Conservation (phyloP, 2,888 invertebrate species). For the Marronus borbonicus region DNA sequence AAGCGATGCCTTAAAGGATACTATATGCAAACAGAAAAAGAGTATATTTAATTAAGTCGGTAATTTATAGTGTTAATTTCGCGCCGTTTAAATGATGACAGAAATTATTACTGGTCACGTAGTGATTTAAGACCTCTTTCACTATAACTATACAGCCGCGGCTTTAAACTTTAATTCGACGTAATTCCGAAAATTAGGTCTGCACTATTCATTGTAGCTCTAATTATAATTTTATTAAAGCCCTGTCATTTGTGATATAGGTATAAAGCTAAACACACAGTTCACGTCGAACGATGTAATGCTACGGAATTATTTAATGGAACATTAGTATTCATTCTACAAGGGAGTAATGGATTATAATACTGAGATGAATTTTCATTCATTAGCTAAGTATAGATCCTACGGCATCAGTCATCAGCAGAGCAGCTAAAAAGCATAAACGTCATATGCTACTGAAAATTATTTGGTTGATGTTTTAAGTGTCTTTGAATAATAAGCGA, state of each 20-base stretch:
- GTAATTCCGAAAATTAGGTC: conserved; percentile 1
- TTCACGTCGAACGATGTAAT: neutral
- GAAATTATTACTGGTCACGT: conserved; percentile 16
- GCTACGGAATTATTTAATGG: conserved; percentile 3
- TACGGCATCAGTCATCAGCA: too few relatives aligned
- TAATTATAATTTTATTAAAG: conserved; percentile 14
- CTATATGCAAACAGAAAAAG: neutral
- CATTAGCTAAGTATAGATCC: too few relatives aligned
- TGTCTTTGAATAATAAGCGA: too few relatives aligned
- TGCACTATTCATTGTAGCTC: neutral
- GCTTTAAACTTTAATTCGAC: neutral
- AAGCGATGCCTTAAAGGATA: conserved; percentile 10
- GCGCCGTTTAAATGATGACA: neutral
- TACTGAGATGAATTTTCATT: neutral
- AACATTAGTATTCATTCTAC: neutral
- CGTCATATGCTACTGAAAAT: too few relatives aligned
- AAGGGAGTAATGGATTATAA: neutral
- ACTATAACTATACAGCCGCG: neutral
- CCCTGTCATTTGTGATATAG: conserved; percentile 12
- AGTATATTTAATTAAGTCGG: conserved; percentile 22
- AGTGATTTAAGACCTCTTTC: neutral
- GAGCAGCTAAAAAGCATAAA: too few relatives aligned
- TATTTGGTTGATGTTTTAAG: too few relatives aligned
- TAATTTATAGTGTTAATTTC: conserved; percentile 41
- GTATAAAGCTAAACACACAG: conserved; percentile 11